Evolutionary conservation across 2,797 vertebrate genomes (phyloP).

Genomic region (Myiotriccus ornatus): DNA sequence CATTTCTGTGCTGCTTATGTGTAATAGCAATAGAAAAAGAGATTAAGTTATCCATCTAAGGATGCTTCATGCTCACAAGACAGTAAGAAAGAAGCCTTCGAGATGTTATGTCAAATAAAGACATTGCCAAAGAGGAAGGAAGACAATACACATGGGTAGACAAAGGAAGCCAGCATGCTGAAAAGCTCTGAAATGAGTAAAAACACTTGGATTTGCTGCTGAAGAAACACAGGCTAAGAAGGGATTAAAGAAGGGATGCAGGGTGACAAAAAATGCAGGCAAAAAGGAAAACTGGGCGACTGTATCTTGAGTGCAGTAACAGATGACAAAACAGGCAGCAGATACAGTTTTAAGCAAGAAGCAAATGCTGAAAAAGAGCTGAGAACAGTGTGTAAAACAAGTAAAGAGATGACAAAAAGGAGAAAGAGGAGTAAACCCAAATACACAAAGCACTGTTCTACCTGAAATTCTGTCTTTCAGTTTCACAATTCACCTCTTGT

Average conservation of each 20-base stretch:
- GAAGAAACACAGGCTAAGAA: background rate
- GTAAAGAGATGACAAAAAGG: background rate
- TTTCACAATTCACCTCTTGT: background rate
- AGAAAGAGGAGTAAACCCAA: background rate
- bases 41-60: constrained; percentile 2
- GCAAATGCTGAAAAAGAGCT: background rate
- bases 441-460: background rate
- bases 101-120: background rate
- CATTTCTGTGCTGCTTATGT: background rate
- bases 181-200: background rate
- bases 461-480: background rate
- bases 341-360: background rate
- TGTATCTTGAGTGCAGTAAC: background rate
- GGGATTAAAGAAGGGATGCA: background rate
- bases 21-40: background rate
- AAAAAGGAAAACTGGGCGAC: background rate
- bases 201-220: background rate
- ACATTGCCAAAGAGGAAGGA: background rate
- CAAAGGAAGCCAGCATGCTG: background rate
- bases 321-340: background rate
- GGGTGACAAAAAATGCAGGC: background rate
- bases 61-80: background rate
- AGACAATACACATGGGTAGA: background rate
- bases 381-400: background rate
- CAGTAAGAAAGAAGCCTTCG: background rate